Conservation (phyloP, 2,797 vertebrate species). For the Lophius americanus region DNA sequence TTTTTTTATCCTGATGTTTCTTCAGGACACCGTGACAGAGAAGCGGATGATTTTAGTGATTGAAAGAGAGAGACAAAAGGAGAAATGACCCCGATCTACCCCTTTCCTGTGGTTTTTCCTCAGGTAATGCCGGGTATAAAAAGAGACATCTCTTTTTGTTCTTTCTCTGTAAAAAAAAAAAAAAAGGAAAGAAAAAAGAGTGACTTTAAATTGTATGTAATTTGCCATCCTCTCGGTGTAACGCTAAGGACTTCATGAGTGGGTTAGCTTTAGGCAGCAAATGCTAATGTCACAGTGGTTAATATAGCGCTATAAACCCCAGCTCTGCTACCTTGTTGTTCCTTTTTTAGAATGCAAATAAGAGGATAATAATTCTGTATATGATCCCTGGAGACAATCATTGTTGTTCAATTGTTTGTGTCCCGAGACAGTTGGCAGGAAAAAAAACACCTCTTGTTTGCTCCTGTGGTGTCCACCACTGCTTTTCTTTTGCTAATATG, state of each 20-base stretch:
- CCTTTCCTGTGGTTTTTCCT: too few species aligned
- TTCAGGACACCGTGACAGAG: constrained; percentile 50
- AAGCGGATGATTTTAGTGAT: constrained; percentile 48
- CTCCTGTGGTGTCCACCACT: constrained; percentile 35
- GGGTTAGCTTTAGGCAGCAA: constrained; percentile 33
- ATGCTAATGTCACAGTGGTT: constrained; percentile 49
- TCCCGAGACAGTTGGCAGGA: constrained; percentile 59
- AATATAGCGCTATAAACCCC: constrained; percentile 68
- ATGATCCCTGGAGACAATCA: constrained; percentile 58
- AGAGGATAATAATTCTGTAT: constrained; percentile 75
- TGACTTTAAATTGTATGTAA: constrained; percentile 18
- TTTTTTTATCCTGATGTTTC: constrained; percentile 55
- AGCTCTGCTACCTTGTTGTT: constrained; percentile 72
- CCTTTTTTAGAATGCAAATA: constrained; percentile 62
- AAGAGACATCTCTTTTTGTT: too few species aligned
- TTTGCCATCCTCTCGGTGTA: constrained; percentile 1
- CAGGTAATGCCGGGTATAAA: too few species aligned
- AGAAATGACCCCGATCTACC: not conserved
- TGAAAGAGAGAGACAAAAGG: constrained; percentile 39
- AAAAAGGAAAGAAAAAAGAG: not conserved
- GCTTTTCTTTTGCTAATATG: constrained; percentile 58
- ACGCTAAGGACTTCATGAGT: constrained; percentile 7
- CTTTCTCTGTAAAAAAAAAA: too few species aligned
- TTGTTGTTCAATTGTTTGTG: constrained; percentile 71
- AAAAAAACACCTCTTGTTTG: constrained; percentile 77